Conservation (phyloP, 2,888 invertebrate species). For the Bellardia pandia region DNA sequence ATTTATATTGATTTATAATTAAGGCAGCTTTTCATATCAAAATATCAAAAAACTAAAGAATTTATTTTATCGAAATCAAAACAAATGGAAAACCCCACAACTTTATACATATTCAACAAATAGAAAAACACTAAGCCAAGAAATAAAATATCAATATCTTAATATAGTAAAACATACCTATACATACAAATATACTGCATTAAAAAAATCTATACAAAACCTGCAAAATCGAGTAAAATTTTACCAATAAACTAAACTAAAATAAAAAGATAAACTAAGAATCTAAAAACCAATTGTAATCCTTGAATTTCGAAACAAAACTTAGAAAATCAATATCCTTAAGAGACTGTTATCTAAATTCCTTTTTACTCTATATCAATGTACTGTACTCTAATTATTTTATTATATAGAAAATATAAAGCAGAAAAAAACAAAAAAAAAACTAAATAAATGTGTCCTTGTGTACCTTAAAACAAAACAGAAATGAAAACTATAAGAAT, state of each 20-base stretch:
- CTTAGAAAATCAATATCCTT: slow-evolving; percentile 61
- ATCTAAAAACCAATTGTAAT: not conserved
- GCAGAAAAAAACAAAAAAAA: not conserved
- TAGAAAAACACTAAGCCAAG: not conserved
- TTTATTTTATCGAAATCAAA: slow-evolving; percentile 49
- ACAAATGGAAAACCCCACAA: not conserved
- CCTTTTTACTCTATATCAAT: slow-evolving; percentile 45
- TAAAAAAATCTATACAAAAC: not conserved
- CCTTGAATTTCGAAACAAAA: slow-evolving; percentile 28
- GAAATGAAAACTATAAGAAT: slow-evolving; percentile 6
- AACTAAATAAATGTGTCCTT: slow-evolving; percentile 64
- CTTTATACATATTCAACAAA: slow-evolving; percentile 15
- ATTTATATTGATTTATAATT: not conserved
- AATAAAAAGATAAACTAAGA: not conserved
- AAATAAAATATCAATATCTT: slow-evolving; percentile 7
- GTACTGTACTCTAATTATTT: slow-evolving; percentile 22
- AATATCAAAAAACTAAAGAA: slow-evolving; percentile 42
- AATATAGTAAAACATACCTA: not conserved
- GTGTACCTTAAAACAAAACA: slow-evolving; percentile 64
- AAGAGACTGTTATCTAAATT: slow-evolving; percentile 69
- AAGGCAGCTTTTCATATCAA: slow-evolving; percentile 69
- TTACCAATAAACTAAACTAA: not conserved
- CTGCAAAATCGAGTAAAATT: not conserved
- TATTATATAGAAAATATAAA: slow-evolving; percentile 13
- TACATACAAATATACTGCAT: slow-evolving; percentile 3